Conservation (phyloP, 2,797 vertebrate genomes). For the Tangara arthus region DNA sequence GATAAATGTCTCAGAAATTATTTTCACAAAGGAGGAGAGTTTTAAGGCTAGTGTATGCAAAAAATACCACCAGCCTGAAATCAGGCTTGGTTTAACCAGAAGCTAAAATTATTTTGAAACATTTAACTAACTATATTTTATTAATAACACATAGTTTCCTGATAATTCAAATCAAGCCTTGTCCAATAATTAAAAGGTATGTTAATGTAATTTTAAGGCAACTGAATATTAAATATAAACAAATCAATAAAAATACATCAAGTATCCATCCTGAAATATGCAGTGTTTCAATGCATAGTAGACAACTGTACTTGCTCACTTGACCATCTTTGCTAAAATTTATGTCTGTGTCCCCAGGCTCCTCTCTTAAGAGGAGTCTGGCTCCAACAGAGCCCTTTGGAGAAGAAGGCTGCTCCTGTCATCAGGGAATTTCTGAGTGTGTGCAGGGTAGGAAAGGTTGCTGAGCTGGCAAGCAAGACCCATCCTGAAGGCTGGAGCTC, state of each 20-base stretch:
- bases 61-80: background rate
- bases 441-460: background rate
- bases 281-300: background rate
- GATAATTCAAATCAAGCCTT: background rate
- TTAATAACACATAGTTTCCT: background rate
- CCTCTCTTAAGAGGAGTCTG: background rate
- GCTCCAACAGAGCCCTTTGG: background rate
- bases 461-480: background rate
- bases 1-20: background rate
- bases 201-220: background rate
- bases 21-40: background rate
- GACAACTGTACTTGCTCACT: background rate
- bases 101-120: background rate
- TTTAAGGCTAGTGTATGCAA: background rate
- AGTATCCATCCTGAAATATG: background rate
- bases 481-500: background rate
- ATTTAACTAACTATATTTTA: background rate
- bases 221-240: background rate
- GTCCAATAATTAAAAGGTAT: background rate
- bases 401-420: background rate
- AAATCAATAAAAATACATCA: background rate
- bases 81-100: background rate
- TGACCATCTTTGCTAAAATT: background rate
- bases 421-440: background rate
- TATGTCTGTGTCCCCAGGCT: background rate